These are phyloP conservation scores for Phortica okadai DNA, from an alignment of 2,888 invertebrate genomes.

Conservation along the genomic window DNA sequence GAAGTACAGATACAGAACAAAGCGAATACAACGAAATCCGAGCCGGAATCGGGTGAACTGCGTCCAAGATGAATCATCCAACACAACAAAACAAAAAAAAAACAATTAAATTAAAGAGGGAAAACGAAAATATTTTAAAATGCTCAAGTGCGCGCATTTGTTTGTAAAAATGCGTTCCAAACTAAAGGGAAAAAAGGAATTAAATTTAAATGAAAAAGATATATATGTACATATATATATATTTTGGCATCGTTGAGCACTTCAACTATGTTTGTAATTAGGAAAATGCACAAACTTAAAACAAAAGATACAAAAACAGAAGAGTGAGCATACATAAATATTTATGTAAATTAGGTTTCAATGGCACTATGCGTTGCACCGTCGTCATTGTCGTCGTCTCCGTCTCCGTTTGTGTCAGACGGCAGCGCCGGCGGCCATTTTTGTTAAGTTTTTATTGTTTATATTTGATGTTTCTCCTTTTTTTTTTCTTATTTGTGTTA, in stretches of 20 bases:
- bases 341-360: constrained; percentile 21
- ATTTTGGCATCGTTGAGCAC: too few species aligned
- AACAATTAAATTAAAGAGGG: too few species aligned
- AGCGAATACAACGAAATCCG: constrained; percentile 45
- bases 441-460: too few species aligned
- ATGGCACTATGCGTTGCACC: too few species aligned
- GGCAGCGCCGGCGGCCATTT: too few species aligned
- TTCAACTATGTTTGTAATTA: too few species aligned
- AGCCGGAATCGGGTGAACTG: constrained; percentile 15
- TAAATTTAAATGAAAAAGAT: constrained; percentile 1
- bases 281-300: neutral
- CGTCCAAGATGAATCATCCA: constrained; percentile 4
- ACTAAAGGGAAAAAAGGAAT: neutral
- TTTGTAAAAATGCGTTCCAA: neutral
- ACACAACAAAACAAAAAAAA: too few species aligned
- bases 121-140: too few species aligned
- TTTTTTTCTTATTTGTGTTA: too few species aligned
- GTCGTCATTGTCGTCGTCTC: too few species aligned
- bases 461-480: too few species aligned
- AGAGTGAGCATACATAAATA: constrained; percentile 52
- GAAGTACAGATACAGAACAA: constrained; percentile 69
- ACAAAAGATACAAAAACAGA: constrained; percentile 41
- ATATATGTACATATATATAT: constrained; percentile 42
- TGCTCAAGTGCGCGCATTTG: constrained; percentile 26
- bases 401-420: too few species aligned